These are phyloP conservation scores for Takifugu bimaculatus DNA, from an alignment of 2,113 vertebrate species.

Conservation along the genomic window DNA sequence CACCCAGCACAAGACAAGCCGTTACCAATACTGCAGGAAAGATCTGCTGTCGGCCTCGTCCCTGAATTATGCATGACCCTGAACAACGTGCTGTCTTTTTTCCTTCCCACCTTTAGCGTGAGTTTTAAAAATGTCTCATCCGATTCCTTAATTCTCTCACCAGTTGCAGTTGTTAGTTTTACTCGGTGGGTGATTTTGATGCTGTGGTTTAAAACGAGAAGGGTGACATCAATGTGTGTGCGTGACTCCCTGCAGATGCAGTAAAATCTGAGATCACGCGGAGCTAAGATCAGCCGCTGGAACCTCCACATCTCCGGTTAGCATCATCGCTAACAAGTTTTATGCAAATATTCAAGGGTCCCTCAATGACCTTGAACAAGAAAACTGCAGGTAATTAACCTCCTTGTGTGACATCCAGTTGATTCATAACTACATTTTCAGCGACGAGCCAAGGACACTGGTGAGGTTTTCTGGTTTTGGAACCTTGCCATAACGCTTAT, in stretches of 20 bases:
- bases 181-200: no score
- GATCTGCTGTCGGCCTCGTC: slow-evolving; percentile 20
- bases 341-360: background rate
- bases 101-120: slow-evolving; percentile 9
- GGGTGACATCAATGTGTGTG: slow-evolving; percentile 1
- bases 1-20: slow-evolving; percentile 13
- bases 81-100: background rate
- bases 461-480: slow-evolving; percentile 4
- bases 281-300: slow-evolving; percentile 22
- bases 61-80: background rate
- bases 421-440: background rate
- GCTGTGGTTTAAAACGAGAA: slow-evolving; percentile 3
- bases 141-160: slow-evolving; percentile 11
- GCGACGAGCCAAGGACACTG: slow-evolving; percentile 16
- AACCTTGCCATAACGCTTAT: slow-evolving; percentile 2
- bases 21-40: slow-evolving; percentile 26
- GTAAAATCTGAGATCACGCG: slow-evolving; percentile 7
- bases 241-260: slow-evolving; percentile 16
- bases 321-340: slow-evolving; percentile 14
- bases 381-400: background rate
- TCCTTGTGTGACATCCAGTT: slow-evolving; percentile 26
- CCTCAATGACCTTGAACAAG: slow-evolving; percentile 17
- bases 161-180: no score
- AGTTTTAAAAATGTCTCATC: slow-evolving; percentile 12
- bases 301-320: background rate